Percentiles rank a stretch among this genome's conserved stretches.
Evolutionary conservation across 2,797 vertebrate genomes (phyloP).

Genomic region (Sphenodon punctatus): DNA sequence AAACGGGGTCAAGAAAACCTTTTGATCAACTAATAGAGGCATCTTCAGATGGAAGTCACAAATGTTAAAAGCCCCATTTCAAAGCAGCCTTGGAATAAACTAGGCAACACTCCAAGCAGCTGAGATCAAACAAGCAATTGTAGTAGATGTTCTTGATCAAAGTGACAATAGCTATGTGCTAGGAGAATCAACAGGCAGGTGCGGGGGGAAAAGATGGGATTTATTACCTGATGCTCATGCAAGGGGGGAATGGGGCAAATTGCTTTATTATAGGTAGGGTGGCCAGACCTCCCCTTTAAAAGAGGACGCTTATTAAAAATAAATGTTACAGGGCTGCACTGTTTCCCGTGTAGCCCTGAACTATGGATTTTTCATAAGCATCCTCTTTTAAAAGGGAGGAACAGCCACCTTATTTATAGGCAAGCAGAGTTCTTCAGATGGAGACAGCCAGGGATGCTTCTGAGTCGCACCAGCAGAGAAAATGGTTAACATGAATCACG

Average conservation of each 20-base stretch:
- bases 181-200: not conserved
- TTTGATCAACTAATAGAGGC: slow-evolving; percentile 23
- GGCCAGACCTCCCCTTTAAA: no score
- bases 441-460: slow-evolving; percentile 13
- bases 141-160: slow-evolving; percentile 10
- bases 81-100: slow-evolving; percentile 19
- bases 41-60: not conserved
- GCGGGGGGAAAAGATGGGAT: not conserved
- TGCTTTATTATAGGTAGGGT: no score
- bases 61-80: slow-evolving; percentile 43
- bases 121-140: slow-evolving; percentile 45
- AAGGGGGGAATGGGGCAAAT: no score
- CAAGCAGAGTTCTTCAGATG: not conserved
- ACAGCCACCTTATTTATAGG: no score
- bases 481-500: slow-evolving; percentile 50
- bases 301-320: no score
- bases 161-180: not conserved
- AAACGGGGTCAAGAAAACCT: slow-evolving; percentile 11
- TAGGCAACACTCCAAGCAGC: slow-evolving; percentile 1
- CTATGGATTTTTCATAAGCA: no score
- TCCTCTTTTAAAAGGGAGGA: no score
- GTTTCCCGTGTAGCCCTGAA: no score
- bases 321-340: no score
- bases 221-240: not conserved
- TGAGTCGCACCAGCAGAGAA: slow-evolving; percentile 29